These are phyloP conservation scores for Elephantulus edwardii DNA, from an alignment of 2,113 vertebrate genomes.

Conservation along the genomic window DNA sequence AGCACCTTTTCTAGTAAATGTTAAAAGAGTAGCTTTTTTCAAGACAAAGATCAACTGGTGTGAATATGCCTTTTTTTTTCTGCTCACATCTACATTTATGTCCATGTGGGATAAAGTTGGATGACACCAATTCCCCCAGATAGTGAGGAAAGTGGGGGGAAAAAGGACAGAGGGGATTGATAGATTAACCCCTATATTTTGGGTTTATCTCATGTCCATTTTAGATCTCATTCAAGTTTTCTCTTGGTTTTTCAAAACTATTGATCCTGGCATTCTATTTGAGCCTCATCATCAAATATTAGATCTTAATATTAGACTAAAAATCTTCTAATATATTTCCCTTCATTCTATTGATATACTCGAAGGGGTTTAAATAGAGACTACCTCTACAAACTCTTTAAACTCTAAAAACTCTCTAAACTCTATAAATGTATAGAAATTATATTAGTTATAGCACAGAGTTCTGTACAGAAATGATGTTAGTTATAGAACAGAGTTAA, in stretches of 20 bases:
- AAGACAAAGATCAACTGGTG: neutral
- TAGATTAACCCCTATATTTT: neutral
- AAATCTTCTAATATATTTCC: neutral
- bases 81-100: neutral
- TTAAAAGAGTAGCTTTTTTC: neutral
- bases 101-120: neutral
- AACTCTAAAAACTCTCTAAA: too few relatives aligned
- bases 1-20: neutral
- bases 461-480: too few relatives aligned
- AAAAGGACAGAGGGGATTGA: neutral
- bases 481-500: too few relatives aligned
- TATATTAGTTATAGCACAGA: too few relatives aligned
- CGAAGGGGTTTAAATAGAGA: neutral
- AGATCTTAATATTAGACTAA: neutral
- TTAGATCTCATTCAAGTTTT: neutral
- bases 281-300: neutral
- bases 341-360: neutral
- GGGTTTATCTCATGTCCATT: neutral
- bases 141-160: neutral
- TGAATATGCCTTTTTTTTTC: neutral
- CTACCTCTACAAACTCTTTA: too few relatives aligned
- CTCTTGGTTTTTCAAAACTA: neutral
- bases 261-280: neutral
- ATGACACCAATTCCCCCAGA: neutral
- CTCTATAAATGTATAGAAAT: too few relatives aligned